Conservation (phyloP, 1,140 invertebrate genomes). For the Brachionus asplanchnoidis region DNA sequence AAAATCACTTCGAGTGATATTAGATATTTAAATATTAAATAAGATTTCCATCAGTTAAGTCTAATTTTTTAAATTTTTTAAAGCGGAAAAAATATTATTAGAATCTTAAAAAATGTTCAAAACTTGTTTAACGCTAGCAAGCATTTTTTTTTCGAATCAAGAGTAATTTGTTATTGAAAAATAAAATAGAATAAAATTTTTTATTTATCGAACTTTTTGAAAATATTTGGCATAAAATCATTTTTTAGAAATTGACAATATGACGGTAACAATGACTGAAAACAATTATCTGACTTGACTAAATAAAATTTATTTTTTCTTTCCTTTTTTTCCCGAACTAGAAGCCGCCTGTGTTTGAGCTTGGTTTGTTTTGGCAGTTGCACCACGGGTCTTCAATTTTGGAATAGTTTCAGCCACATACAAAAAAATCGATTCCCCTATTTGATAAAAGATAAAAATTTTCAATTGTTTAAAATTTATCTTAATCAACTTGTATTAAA, state of each 20-base stretch:
- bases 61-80: too few relatives aligned
- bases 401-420: constrained; percentile 80
- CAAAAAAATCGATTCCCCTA: constrained; percentile 70
- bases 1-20: too few relatives aligned
- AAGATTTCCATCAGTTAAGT: too few relatives aligned
- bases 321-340: background rate
- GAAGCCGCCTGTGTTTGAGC: background rate
- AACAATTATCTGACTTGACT: background rate
- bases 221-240: background rate
- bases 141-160: too few relatives aligned
- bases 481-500: constrained; percentile 65
- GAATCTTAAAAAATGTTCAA: too few relatives aligned
- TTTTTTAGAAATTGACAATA: background rate
- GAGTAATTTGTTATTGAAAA: too few relatives aligned
- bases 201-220: too few relatives aligned
- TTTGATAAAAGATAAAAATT: constrained; percentile 16
- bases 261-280: background rate
- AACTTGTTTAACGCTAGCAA: too few relatives aligned
- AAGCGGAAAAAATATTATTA: too few relatives aligned
- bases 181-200: too few relatives aligned
- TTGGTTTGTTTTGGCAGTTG: background rate
- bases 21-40: too few relatives aligned
- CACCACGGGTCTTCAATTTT: constrained; percentile 70
- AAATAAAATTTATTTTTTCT: constrained; percentile 1
- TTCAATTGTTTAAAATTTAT: constrained; percentile 11